A percentile compares a stretch with the other conserved stretches of the same genome.
Evolutionary conservation across 2,888 invertebrate genomes (phyloP).

Genomic region (Torymus texanus): DNA sequence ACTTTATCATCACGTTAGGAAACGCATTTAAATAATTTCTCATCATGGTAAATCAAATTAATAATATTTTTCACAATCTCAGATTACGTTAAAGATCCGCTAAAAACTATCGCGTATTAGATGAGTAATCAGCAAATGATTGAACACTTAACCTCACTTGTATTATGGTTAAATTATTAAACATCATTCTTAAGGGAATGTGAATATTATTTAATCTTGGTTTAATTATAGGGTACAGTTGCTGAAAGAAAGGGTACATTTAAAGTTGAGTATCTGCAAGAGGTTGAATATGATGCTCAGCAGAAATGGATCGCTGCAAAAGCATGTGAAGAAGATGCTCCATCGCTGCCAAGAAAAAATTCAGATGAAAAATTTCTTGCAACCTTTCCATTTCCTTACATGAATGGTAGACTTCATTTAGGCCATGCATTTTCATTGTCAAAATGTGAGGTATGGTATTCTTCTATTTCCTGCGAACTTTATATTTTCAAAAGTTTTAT

Average conservation of each 20-base stretch:
- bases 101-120: conserved; percentile 2
- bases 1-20: conserved; percentile 22
- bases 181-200: no score
- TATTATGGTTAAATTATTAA: no score
- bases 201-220: background rate
- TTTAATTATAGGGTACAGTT: conserved; percentile 36
- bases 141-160: no score
- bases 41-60: conserved; percentile 28
- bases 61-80: no score
- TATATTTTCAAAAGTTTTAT: conserved; percentile 4
- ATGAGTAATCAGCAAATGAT: no score
- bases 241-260: conserved; percentile 93
- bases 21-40: background rate
- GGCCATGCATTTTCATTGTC: conserved; percentile 98
- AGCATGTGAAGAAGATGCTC: conserved; percentile 90
- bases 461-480: background rate
- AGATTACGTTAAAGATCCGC: conserved; percentile 3
- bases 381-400: conserved; percentile 99
- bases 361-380: conserved; percentile 90
- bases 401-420: conserved; percentile 98
- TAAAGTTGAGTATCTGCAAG: conserved; percentile 93
- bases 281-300: conserved; percentile 92
- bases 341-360: conserved; percentile 77
- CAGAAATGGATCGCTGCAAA: conserved; percentile 89
- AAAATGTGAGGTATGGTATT: conserved; percentile 89